Evolutionary conservation across 2,888 invertebrate species (phyloP).

Genomic region (Fabriciana adippe): DNA sequence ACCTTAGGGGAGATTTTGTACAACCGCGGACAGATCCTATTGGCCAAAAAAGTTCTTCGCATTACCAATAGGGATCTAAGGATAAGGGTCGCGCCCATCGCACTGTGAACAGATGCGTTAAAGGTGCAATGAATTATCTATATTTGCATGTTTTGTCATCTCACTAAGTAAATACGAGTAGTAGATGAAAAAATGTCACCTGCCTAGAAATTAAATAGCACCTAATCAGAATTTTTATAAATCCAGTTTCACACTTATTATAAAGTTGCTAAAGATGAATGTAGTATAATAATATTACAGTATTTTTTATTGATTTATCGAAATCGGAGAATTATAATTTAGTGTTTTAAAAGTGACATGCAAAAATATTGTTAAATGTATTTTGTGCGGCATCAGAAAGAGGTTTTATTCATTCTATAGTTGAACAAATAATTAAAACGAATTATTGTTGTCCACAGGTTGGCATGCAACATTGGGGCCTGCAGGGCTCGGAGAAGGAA

Average conservation of each 20-base stretch:
- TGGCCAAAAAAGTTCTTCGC: conserved; percentile 52
- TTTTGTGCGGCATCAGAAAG: too few relatives aligned
- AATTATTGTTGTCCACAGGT: conserved; percentile 51
- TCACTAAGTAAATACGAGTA: conserved; percentile 45
- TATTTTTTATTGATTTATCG: too few relatives aligned
- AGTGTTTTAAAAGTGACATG: background rate
- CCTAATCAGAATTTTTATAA: too few relatives aligned
- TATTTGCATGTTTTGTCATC: conserved; percentile 53
- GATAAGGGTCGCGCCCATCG: conserved; percentile 59
- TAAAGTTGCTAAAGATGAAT: too few relatives aligned
- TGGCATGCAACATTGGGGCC: conserved; percentile 51
- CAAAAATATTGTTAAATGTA: background rate
- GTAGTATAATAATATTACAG: too few relatives aligned
- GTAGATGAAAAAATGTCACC: conserved; percentile 50
- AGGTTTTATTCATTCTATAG: too few relatives aligned
- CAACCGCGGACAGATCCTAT: conserved; percentile 49
- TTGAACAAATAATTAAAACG: background rate
- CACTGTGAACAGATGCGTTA: conserved; percentile 62
- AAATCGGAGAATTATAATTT: too few relatives aligned
- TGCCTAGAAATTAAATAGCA: conserved; percentile 42
- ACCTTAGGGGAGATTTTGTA: conserved; percentile 59
- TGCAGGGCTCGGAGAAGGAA: conserved; percentile 54
- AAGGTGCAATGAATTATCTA: conserved; percentile 61
- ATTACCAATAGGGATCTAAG: conserved; percentile 58
- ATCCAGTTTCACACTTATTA: too few relatives aligned